Conservation (phyloP, 2,113 vertebrate genomes). For the Brachyistius frenatus region DNA sequence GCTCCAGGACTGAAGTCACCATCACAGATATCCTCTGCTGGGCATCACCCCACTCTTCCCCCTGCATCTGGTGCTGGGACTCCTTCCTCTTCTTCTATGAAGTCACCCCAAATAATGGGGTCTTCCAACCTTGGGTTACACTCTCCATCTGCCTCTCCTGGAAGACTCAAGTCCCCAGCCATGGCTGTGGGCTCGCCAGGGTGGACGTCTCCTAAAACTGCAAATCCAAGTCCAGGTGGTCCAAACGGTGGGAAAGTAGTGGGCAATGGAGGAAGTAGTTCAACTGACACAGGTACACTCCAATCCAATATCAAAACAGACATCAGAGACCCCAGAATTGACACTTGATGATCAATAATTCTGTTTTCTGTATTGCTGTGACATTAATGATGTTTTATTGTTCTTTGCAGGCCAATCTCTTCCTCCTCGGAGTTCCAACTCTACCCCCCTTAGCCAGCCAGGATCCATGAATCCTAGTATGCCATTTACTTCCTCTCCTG, state of each 20-base stretch:
- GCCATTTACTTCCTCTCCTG: constrained; percentile 92
- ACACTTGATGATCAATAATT: not conserved
- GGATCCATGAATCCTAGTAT: constrained; percentile 90
- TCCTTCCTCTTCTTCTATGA: constrained; percentile 85
- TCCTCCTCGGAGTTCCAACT: constrained; percentile 88
- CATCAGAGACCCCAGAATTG: not conserved
- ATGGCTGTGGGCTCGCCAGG: constrained; percentile 93
- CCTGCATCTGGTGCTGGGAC: constrained; percentile 86
- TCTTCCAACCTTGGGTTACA: constrained; percentile 89
- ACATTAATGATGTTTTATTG: constrained; percentile 7
- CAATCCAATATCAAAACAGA: not conserved
- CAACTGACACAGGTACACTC: constrained; percentile 80
- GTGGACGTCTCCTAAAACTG: constrained; percentile 93
- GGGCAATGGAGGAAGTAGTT: constrained; percentile 81
- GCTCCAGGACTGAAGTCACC: constrained; percentile 94
- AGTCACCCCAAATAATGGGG: constrained; percentile 94
- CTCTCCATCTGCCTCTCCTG: constrained; percentile 92
- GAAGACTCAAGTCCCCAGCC: constrained; percentile 92
- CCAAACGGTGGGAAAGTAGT: constrained; percentile 80
- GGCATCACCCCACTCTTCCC: constrained; percentile 83
- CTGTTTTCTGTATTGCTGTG: constrained; percentile 2
- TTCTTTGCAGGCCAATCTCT: constrained; percentile 80
- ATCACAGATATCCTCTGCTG: constrained; percentile 87
- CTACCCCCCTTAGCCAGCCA: constrained; percentile 87
- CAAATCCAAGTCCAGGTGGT: constrained; percentile 92